These are phyloP conservation scores for Calcarius lapponicus DNA, from an alignment of 2,797 vertebrate genomes.

Conservation along the genomic window DNA sequence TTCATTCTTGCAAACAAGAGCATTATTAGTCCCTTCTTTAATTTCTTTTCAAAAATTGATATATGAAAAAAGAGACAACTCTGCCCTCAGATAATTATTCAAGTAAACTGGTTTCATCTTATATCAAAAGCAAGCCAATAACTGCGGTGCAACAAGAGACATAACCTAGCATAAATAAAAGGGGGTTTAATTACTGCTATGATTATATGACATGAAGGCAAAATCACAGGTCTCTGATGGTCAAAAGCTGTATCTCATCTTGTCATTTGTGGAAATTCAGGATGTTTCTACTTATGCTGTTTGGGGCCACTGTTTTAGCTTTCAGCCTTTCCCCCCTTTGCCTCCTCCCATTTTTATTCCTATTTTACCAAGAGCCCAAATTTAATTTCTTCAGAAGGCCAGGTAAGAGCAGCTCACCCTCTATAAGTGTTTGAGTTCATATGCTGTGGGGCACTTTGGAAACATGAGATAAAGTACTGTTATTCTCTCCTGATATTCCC, in stretches of 20 bases:
- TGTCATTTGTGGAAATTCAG: neutral
- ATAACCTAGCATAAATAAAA: neutral
- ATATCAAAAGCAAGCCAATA: constrained; percentile 19
- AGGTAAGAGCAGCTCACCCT: neutral
- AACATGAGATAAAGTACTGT: neutral
- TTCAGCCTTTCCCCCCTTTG: neutral
- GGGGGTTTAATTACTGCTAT: neutral
- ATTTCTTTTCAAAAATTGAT: neutral
- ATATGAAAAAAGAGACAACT: neutral
- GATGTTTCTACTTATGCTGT: neutral
- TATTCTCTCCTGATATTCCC: neutral
- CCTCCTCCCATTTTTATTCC: neutral
- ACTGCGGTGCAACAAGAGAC: neutral
- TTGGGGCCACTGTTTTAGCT: neutral
- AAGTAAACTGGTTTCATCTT: neutral
- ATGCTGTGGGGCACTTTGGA: neutral
- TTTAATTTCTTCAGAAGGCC: neutral
- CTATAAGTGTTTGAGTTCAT: neutral
- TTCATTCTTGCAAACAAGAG: neutral
- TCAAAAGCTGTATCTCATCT: neutral
- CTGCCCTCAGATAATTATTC: neutral
- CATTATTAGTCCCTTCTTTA: neutral
- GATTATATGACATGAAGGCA: neutral
- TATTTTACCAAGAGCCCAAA: neutral
- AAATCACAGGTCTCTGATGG: neutral